Conservation (phyloP, 2,888 invertebrate species). For the Parapristionchus giblindavisi region DNA sequence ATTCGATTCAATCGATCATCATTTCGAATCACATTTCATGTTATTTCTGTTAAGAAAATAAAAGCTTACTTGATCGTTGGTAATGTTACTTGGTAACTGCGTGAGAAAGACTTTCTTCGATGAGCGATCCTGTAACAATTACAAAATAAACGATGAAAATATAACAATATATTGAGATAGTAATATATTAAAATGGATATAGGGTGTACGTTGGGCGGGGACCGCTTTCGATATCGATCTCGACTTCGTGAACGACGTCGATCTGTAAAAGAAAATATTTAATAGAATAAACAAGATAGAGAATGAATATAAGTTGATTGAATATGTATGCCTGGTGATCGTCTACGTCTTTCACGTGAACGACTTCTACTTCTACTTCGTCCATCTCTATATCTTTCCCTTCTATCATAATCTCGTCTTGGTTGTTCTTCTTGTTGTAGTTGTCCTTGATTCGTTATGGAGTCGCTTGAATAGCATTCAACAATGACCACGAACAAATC, state of each 20-base stretch:
- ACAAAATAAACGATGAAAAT: conserved; percentile 4
- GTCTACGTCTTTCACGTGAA: too few relatives aligned
- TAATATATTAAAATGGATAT: neutral
- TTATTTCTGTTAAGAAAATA: conserved; percentile 4
- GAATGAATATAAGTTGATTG: neutral
- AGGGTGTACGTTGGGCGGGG: conserved; percentile 23
- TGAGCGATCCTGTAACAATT: conserved; percentile 24
- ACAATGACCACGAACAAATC: too few relatives aligned
- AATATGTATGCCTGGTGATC: conserved; percentile 30
- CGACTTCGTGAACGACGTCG: conserved; percentile 35
- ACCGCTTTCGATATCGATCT: conserved; percentile 23
- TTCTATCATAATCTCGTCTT: too few relatives aligned
- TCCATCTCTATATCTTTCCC: too few relatives aligned
- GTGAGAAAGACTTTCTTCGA: conserved; percentile 19
- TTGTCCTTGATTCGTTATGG: too few relatives aligned
- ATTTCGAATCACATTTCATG: neutral
- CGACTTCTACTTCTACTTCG: too few relatives aligned
- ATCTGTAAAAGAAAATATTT: neutral
- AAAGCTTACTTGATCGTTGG: conserved; percentile 14
- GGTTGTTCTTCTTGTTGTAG: too few relatives aligned
- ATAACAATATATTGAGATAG: neutral
- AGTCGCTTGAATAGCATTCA: too few relatives aligned
- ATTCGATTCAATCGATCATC: neutral
- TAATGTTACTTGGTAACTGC: conserved; percentile 19
- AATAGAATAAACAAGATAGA: neutral